Percentiles rank a stretch among this genome's conserved stretches.
These are phyloP conservation scores for Drosophila saltans DNA, from an alignment of 1,140 invertebrate species.

Conservation along the genomic window DNA sequence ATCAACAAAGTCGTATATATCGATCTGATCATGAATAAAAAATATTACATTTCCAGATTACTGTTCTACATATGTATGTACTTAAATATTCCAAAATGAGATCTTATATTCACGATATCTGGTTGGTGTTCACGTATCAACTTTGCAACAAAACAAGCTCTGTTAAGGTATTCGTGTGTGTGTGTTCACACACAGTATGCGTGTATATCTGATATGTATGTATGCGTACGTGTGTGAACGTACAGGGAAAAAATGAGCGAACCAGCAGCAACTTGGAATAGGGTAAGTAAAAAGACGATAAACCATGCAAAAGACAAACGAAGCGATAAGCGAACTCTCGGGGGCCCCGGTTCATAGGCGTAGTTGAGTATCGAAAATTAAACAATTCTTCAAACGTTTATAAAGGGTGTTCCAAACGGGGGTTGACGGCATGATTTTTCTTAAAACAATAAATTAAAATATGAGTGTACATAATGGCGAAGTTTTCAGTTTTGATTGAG, in stretches of 20 bases:
- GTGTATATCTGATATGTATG: neutral
- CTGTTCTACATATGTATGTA: neutral
- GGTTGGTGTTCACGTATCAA: neutral
- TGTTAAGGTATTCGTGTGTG: conserved; percentile 1
- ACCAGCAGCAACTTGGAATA: conserved; percentile 10
- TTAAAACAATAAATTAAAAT: neutral
- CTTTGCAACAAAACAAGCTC: conserved; percentile 1
- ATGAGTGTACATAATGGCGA: too few species aligned
- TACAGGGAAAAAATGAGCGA: conserved; percentile 4
- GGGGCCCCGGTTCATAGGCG: conserved; percentile 1
- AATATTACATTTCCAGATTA: too few species aligned
- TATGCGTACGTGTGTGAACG: neutral
- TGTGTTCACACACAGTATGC: neutral
- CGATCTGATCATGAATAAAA: too few species aligned
- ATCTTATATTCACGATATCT: neutral
- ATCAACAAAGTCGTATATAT: too few species aligned
- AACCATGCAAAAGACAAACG: conserved; percentile 16
- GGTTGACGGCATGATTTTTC: neutral
- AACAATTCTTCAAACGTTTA: neutral
- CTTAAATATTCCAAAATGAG: neutral
- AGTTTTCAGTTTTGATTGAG: too few species aligned
- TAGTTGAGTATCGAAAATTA: neutral
- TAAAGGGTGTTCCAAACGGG: neutral
- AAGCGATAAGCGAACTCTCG: conserved; percentile 13
- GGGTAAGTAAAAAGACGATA: conserved; percentile 8